phyloP scores from a whole-genome alignment of 2,113 vertebrate genomes.

The Noctilio leporinus region DNA sequence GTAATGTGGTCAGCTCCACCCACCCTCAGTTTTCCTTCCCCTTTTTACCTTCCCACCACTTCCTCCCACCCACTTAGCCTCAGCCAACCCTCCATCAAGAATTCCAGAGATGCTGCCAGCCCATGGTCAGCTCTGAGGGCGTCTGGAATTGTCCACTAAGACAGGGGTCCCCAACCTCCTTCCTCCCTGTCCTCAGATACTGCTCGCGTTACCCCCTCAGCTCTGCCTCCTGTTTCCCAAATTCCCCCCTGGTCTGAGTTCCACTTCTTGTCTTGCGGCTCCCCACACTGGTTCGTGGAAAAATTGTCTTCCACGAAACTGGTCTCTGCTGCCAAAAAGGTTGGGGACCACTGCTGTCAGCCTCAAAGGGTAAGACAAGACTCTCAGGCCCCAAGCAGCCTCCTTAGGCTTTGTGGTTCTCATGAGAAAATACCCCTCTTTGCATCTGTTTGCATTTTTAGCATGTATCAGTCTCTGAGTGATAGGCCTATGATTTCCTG shows the following conservation, averaged over 20 bases:
- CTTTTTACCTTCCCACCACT: conserved; percentile 21
- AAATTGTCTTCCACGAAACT: too few relatives aligned
- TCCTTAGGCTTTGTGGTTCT: conserved; percentile 13
- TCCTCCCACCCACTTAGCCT: not conserved
- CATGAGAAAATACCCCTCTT: not conserved
- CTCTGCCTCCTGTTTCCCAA: too few relatives aligned
- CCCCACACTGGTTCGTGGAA: too few relatives aligned
- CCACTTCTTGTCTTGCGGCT: too few relatives aligned
- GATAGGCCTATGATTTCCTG: not conserved
- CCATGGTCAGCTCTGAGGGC: not conserved
- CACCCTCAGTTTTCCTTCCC: conserved; percentile 43
- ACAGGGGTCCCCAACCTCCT: too few relatives aligned
- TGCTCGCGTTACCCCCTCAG: too few relatives aligned
- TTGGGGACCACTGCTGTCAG: too few relatives aligned
- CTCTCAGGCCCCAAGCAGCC: not conserved
- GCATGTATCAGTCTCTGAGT: not conserved
- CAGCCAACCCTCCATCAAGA: not conserved
- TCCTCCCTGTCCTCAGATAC: too few relatives aligned
- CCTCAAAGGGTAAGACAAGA: not conserved
- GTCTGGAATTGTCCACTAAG: not conserved
- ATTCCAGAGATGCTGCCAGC: not conserved
- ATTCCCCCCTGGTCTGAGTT: too few relatives aligned
- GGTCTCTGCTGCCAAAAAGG: too few relatives aligned
- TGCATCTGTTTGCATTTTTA: conserved; percentile 17
- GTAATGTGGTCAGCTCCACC: not conserved